Percentiles rank a stretch among this genome's conserved stretches.
phyloP scores from a whole-genome alignment of 2,113 vertebrate species.

The Cinclus mexicanus region DNA sequence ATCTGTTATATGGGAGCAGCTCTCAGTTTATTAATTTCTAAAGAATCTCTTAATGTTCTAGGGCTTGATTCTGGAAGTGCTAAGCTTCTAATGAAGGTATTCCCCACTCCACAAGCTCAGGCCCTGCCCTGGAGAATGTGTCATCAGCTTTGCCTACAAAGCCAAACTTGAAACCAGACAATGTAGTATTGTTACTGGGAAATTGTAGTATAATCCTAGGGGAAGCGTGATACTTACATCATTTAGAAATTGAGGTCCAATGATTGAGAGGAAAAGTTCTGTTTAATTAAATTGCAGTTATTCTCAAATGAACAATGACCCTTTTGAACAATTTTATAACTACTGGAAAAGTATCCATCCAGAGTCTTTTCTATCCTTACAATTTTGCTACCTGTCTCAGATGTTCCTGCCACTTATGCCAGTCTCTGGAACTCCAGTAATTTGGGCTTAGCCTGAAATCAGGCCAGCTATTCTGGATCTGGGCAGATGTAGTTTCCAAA shows the following conservation, averaged over 20 bases:
- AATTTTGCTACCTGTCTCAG: neutral
- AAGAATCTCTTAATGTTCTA: neutral
- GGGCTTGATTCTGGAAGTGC: neutral
- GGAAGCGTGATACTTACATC: neutral
- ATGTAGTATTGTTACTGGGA: neutral
- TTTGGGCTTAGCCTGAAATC: neutral
- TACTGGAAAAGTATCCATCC: neutral
- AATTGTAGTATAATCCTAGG: neutral
- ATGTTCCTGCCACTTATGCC: neutral
- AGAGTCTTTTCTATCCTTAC: neutral
- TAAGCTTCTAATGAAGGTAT: neutral
- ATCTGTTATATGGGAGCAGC: neutral
- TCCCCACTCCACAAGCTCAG: neutral
- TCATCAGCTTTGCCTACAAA: neutral
- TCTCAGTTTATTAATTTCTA: neutral
- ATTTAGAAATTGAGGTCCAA: neutral
- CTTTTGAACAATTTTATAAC: neutral
- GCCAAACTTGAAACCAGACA: neutral
- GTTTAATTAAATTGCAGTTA: neutral
- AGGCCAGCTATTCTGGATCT: neutral
- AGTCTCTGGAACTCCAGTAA: neutral
- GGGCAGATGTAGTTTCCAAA: neutral
- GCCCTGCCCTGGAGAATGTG: neutral
- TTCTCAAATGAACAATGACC: neutral
- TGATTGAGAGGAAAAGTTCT: neutral